phyloP scores from a whole-genome alignment of 2,797 vertebrate species.

The Myotis daubentonii region DNA sequence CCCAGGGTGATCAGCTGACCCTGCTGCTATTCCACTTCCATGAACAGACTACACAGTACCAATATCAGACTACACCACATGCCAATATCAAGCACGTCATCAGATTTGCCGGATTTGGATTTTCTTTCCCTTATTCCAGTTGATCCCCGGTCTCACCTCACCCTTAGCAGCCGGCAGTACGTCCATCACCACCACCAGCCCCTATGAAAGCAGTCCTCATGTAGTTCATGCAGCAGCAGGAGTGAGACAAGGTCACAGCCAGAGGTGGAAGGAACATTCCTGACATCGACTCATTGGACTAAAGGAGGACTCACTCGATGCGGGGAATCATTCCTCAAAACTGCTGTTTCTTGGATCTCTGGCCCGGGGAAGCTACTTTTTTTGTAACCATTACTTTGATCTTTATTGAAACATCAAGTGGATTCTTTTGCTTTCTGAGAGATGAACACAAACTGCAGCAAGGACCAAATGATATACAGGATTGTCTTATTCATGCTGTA shows the following conservation, averaged over 20 bases:
- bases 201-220: conserved; percentile 88
- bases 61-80: conserved; percentile 95
- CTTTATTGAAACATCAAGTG: conserved; percentile 82
- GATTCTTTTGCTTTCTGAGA: conserved; percentile 74
- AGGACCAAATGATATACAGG: conserved; percentile 61
- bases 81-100: conserved; percentile 91
- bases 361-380: conserved; percentile 50
- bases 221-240: conserved; percentile 88
- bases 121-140: conserved; percentile 96
- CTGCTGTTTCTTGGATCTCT: conserved; percentile 59
- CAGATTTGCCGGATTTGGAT: conserved; percentile 97
- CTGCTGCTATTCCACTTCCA: conserved; percentile 91
- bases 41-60: conserved; percentile 94
- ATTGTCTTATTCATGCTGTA: conserved; percentile 24
- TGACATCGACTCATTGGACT: conserved; percentile 95
- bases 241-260: conserved; percentile 89
- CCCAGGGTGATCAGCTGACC: conserved; percentile 91
- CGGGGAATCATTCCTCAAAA: conserved; percentile 67
- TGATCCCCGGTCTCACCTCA: conserved; percentile 93
- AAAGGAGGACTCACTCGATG: conserved; percentile 81
- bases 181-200: conserved; percentile 91
- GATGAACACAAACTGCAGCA: conserved; percentile 57
- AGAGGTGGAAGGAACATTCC: conserved; percentile 87
- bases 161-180: conserved; percentile 90
- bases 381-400: conserved; percentile 72